These are phyloP conservation scores for Actinernus sp. DNA, from an alignment of 92 coral and sea anemone genomes.

Conservation along the genomic window DNA sequence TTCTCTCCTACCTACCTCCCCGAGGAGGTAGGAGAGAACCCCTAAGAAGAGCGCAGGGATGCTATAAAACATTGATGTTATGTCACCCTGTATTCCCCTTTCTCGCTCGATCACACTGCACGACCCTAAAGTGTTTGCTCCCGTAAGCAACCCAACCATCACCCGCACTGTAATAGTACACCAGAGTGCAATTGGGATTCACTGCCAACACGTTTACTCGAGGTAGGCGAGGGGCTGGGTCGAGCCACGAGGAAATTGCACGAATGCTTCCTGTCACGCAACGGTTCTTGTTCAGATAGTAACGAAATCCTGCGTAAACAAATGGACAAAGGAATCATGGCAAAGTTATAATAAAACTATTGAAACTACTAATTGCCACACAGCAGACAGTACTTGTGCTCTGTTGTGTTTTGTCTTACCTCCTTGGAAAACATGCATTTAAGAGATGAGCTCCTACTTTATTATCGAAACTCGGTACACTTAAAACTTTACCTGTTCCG, in stretches of 20 bases:
- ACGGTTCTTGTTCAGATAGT: constrained; percentile 79
- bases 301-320: constrained; percentile 26
- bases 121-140: not conserved
- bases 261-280: constrained; percentile 86
- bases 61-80: not conserved
- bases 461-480: too few relatives aligned
- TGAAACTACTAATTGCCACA: too few relatives aligned
- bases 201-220: constrained; percentile 73
- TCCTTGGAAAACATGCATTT: not conserved
- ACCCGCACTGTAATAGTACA: constrained; percentile 53
- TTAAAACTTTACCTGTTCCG: constrained; percentile 39
- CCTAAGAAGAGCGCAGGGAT: not conserved
- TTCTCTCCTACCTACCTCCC: too few relatives aligned
- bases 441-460: not conserved
- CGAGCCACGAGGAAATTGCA: constrained; percentile 75
- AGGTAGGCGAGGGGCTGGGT: constrained; percentile 70
- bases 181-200: constrained; percentile 20
- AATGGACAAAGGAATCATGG: not conserved
- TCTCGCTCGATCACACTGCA: constrained; percentile 10
- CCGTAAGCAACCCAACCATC: constrained; percentile 36
- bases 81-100: too few relatives aligned
- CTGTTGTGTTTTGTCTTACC: not conserved
- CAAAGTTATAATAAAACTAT: not conserved
- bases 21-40: too few relatives aligned
- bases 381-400: not conserved